These are phyloP conservation scores for Drosophila suzukii DNA, from an alignment of 1,140 invertebrate genomes.

Conservation along the genomic window DNA sequence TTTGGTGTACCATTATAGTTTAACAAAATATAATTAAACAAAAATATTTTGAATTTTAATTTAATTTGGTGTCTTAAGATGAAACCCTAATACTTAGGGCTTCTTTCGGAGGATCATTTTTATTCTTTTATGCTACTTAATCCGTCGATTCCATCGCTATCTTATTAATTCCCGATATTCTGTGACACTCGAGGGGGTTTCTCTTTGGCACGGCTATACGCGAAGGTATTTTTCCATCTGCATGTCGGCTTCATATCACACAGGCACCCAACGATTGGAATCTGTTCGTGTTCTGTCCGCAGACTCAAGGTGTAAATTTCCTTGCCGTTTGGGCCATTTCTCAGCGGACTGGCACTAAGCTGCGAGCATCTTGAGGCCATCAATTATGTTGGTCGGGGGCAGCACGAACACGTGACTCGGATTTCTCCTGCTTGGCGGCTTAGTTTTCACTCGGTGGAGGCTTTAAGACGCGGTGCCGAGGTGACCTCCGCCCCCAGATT, in stretches of 20 bases:
- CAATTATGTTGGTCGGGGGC: constrained; percentile 45
- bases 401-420: constrained; percentile 48
- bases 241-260: constrained; percentile 6
- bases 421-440: constrained; percentile 23
- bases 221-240: constrained; percentile 2
- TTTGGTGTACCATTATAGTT: too few relatives aligned
- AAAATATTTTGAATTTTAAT: too few relatives aligned
- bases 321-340: constrained; percentile 43
- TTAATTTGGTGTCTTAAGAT: too few relatives aligned
- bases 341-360: constrained; percentile 43
- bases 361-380: constrained; percentile 56
- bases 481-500: constrained; percentile 23
- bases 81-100: too few relatives aligned
- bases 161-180: background rate
- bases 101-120: too few relatives aligned
- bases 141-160: too few relatives aligned
- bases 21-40: too few relatives aligned
- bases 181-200: background rate
- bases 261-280: background rate
- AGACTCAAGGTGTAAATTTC: constrained; percentile 37
- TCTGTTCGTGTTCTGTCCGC: background rate
- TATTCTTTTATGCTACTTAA: too few relatives aligned
- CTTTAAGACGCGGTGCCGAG: background rate
- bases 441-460: constrained; percentile 16
- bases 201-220: background rate